Base-by-base conservation (phyloP, 2,113 vertebrate genomes). In the Corythoichthys haematopterus region DNA sequence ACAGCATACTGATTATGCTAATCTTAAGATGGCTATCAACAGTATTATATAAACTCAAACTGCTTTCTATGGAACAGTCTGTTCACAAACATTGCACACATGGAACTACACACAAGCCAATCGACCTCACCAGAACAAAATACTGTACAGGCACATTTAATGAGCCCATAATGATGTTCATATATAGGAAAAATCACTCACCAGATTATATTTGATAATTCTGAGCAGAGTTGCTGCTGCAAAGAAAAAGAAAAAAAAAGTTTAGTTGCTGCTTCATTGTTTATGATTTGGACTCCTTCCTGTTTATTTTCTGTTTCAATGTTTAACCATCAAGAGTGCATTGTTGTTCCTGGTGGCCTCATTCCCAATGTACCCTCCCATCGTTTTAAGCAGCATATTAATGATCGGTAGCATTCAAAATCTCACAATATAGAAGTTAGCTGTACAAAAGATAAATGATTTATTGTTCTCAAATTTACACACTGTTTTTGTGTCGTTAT, bases 91-190 rank as follows among this genome's bases (percentile, higher is more conserved):
- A 67, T 52, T 52, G 6, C 6, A 28, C n/a, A 10, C 48, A 6
- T 28, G 20, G 20, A 28, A n/a, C n/a, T 53, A 1, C 61, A 38
- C 43, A 43, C 35, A 20, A 52, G 36, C 59, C 15, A 66, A 56
- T 46, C 20, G 16, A 56, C 28, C 16, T 51, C 68, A 57, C 53
- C 53, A 60, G 61, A 33, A 28, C 71, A 47, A 67, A 63, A 28
- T 28, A 28, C 20, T 28, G 20, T 55, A 56, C 59, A 50, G 53
- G 50, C 67, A 64, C 53, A 71, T 82, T 85, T 76, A 61, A 80
- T 15, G 53, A 65, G 74, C 37, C 67, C 50, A 38, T 52, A 50
- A 70, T 74, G 68, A 70, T 66, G 61, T 72, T 69, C 69, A 59
- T 55, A 66, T 57, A 78, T 46, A 67, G 67, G 50, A 70, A 72